A percentile compares a stretch with the other conserved stretches of the same genome.
These are phyloP conservation scores for Philereme transversata DNA, from an alignment of 2,888 invertebrate species.

Conservation along the genomic window DNA sequence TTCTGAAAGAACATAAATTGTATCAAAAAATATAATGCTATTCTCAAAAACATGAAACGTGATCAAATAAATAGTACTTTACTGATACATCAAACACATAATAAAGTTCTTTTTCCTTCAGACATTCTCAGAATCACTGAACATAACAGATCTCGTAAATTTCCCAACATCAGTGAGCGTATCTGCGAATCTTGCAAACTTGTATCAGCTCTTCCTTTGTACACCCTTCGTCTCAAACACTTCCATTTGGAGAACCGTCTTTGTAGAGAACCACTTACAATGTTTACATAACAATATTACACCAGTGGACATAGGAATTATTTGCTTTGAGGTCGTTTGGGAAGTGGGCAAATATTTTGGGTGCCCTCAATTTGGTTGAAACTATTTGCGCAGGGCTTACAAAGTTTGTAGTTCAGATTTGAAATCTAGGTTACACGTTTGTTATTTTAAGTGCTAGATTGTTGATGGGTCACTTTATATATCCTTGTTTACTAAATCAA, in stretches of 20 bases:
- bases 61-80: too few species aligned
- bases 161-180: slow-evolving; percentile 1
- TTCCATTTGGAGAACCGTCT: slow-evolving; percentile 27
- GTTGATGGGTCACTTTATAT: too few species aligned
- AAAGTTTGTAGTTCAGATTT: slow-evolving; percentile 13
- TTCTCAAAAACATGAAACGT: too few species aligned
- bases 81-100: too few species aligned
- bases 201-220: slow-evolving; percentile 30
- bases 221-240: slow-evolving; percentile 29
- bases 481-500: too few species aligned
- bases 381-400: slow-evolving; percentile 9
- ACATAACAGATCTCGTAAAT: slow-evolving; percentile 11
- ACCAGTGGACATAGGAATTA: slow-evolving; percentile 36
- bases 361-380: slow-evolving; percentile 32
- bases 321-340: slow-evolving; percentile 34
- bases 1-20: too few species aligned
- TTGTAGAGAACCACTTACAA: slow-evolving; percentile 38
- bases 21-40: too few species aligned
- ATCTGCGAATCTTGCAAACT: slow-evolving; percentile 27
- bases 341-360: slow-evolving; percentile 35
- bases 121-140: slow-evolving; percentile 17
- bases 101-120: not conserved
- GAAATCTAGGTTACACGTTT: slow-evolving; percentile 4
- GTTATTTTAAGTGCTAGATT: not conserved
- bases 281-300: slow-evolving; percentile 41